Conservation (phyloP, 2,113 vertebrate species). For the Ariopsis seemanni region DNA sequence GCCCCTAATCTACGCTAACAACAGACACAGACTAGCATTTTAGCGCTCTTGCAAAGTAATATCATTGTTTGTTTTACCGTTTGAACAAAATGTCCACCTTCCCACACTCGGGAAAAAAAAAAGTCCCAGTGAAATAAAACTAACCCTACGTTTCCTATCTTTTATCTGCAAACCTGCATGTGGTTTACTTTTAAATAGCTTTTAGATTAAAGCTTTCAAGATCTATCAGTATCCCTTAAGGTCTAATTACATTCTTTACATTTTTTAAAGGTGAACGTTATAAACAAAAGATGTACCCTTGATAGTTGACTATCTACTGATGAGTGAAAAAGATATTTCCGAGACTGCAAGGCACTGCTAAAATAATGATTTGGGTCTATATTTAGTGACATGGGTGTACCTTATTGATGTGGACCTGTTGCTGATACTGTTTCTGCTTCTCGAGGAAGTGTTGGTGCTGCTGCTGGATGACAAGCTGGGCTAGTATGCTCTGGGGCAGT, state of each 20-base stretch:
- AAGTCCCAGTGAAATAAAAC: neutral
- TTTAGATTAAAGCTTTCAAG: neutral
- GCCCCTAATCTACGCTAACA: constrained; percentile 73
- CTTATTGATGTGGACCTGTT: constrained; percentile 97
- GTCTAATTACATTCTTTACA: neutral
- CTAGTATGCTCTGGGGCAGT: constrained; percentile 92
- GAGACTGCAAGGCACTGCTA: neutral
- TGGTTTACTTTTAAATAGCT: neutral
- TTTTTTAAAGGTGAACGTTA: neutral
- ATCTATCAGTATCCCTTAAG: neutral
- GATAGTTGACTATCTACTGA: neutral
- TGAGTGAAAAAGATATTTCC: neutral
- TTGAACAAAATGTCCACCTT: neutral
- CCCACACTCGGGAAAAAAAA: neutral
- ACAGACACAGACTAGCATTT: constrained; percentile 26
- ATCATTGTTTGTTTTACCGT: neutral
- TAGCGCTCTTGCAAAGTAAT: neutral
- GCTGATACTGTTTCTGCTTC: constrained; percentile 97
- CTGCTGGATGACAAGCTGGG: constrained; percentile 96
- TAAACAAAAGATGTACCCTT: neutral
- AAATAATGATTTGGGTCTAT: neutral
- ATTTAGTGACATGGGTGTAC: constrained; percentile 68
- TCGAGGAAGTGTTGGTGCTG: constrained; percentile 98
- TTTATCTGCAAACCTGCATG: neutral
- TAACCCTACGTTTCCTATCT: neutral